phyloP scores from a whole-genome alignment of 2,113 vertebrate species.

The Rhizomys pruinosus region DNA sequence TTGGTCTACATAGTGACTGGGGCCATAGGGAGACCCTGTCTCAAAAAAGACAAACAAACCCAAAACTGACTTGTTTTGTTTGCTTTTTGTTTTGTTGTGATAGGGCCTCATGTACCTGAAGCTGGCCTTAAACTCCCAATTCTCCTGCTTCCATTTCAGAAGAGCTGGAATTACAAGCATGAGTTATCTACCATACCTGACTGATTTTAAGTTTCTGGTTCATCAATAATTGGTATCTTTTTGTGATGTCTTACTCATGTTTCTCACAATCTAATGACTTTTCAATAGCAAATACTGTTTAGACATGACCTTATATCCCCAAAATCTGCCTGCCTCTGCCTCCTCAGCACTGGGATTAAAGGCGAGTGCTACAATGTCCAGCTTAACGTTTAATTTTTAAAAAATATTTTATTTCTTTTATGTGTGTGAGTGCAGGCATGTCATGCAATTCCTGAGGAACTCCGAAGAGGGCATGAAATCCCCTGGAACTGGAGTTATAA shows the following conservation, averaged over 20 bases:
- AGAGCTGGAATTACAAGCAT: neutral
- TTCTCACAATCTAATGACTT: neutral
- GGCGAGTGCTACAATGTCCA: too few species aligned
- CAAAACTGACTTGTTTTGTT: neutral
- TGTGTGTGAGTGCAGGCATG: too few species aligned
- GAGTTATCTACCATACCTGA: neutral
- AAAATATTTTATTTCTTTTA: too few species aligned
- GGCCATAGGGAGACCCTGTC: too few species aligned
- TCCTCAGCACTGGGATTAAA: too few species aligned
- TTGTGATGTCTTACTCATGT: neutral
- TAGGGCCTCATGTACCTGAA: neutral
- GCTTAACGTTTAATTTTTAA: neutral
- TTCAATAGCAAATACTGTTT: neutral
- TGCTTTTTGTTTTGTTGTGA: neutral
- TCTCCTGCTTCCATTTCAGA: neutral
- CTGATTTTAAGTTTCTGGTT: neutral
- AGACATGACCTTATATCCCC: neutral
- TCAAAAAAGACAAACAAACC: neutral
- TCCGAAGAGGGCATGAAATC: too few species aligned
- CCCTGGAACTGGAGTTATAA: too few species aligned
- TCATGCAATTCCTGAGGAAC: too few species aligned
- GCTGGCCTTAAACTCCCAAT: neutral
- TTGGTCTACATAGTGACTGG: too few species aligned
- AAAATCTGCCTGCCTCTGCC: too few species aligned
- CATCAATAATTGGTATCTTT: neutral